Evolutionary conservation across 2,888 invertebrate species (phyloP), one percentile per base, ranked within the genome.

Genomic region (Suillia variegata): DNA sequence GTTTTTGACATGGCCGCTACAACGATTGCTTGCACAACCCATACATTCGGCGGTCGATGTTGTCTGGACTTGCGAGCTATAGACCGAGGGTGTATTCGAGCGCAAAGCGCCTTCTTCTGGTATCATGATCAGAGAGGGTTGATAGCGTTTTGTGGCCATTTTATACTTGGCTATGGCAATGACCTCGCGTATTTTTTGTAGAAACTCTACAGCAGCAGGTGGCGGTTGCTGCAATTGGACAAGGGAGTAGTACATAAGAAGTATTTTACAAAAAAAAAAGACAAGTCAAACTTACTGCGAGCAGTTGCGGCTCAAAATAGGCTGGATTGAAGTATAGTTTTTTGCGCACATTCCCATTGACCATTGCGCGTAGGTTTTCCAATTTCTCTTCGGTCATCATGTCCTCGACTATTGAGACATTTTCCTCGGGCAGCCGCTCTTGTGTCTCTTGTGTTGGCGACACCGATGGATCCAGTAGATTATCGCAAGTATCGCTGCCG

Each of bases 281-380:
- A 31, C 13, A 26, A 26, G 10, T 26, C 6, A 10, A 51, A 79
- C 86, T 85, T 84, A 93, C 93, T 84, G 90, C 84, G 78, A 96
- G 85, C 50, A 94, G 80, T 68, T 94, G 92, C 22, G 92, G 91
- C 78, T 96, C 95, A 74, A 96, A 94, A 78, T 94, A 96, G 6
- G 94, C 94, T 0, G 94, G 94, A 79, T 94, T 94, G 74, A 94
- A 94, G 77, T 93, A 94, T 2, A 94, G 84, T 75, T 94, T 93
- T 66, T 90, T 86, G 56, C 93, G 84, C 1, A 89, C 88, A 22
- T 87, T 88, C 12, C 91, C 91, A 66, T 83, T 85, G n/a, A 85
- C 80, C 62, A 88, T 87, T 12, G 88, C 87, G 69, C 87, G 84
- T 10, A 89, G 83, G 54, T 83, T 84, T 67, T 91, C 90, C 66